phyloP scores from a whole-genome alignment of 2,113 vertebrate species.

The Protobothrops mucrosquamatus region DNA sequence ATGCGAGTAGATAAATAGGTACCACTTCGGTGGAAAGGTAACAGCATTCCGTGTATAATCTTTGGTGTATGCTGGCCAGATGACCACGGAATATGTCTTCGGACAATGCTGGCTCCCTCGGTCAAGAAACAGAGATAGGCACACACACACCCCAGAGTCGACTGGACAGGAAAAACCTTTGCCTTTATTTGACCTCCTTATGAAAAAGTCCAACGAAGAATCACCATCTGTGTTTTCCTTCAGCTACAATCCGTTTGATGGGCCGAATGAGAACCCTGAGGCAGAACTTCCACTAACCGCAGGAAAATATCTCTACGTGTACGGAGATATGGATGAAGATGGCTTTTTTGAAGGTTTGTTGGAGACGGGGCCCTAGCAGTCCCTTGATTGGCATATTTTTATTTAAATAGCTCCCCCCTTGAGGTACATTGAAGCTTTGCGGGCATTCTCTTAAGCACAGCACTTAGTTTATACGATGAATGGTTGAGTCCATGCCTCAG shows the following conservation, averaged over 20 bases:
- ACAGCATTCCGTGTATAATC: neutral
- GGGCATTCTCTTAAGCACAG: too few relatives aligned
- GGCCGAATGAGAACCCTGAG: constrained; percentile 97
- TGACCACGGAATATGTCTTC: neutral
- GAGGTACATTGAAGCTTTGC: too few relatives aligned
- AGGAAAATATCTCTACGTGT: constrained; percentile 96
- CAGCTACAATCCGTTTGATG: constrained; percentile 97
- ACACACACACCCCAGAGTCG: too few relatives aligned
- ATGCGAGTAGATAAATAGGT: neutral
- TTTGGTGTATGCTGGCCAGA: neutral
- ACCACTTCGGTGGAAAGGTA: neutral
- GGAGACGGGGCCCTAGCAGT: neutral
- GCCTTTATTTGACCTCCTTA: neutral
- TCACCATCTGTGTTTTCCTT: neutral
- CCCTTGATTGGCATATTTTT: constrained; percentile 12
- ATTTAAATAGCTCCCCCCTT: neutral
- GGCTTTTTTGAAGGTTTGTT: constrained; percentile 94
- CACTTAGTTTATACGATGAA: too few relatives aligned
- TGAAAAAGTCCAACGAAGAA: neutral
- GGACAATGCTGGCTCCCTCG: too few relatives aligned
- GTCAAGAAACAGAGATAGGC: too few relatives aligned
- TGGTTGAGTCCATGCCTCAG: too few relatives aligned
- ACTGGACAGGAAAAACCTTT: too few relatives aligned
- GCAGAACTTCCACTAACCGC: constrained; percentile 95
- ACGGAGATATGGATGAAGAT: constrained; percentile 98